Percentiles rank a stretch among this genome's conserved stretches.
These are phyloP conservation scores for Pterois miles DNA, from an alignment of 2,797 vertebrate genomes.

Conservation along the genomic window DNA sequence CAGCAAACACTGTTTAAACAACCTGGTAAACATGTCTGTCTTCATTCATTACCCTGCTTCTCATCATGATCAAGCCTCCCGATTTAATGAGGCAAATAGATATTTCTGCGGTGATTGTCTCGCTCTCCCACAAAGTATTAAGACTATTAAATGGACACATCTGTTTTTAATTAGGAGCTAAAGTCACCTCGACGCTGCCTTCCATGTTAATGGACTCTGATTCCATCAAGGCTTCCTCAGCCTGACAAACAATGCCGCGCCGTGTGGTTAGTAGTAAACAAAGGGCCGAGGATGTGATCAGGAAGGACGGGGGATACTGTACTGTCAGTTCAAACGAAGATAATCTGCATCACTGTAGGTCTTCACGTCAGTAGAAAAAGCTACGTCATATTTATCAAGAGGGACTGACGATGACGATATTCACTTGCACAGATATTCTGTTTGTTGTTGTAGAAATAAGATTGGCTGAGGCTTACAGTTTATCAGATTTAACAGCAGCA, in stretches of 20 bases:
- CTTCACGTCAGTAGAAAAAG: neutral
- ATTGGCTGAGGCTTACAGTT: neutral
- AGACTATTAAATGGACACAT: constrained; percentile 91
- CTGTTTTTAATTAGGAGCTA: constrained; percentile 90
- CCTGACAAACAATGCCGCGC: constrained; percentile 68
- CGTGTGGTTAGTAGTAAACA: constrained; percentile 63
- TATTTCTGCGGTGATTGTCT: constrained; percentile 87
- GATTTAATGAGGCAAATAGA: constrained; percentile 89
- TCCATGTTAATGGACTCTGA: constrained; percentile 86
- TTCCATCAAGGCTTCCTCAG: constrained; percentile 77
- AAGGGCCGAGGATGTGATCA: constrained; percentile 46
- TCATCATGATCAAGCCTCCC: constrained; percentile 86
- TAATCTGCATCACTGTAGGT: neutral
- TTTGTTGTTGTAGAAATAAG: neutral
- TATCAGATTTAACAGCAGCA: neutral
- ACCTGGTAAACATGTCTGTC: constrained; percentile 87
- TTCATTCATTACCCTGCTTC: constrained; percentile 86
- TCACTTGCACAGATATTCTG: neutral
- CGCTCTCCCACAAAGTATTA: constrained; percentile 88
- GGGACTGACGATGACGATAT: neutral
- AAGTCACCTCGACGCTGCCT: constrained; percentile 87
- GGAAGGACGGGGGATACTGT: neutral
- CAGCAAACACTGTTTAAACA: constrained; percentile 82
- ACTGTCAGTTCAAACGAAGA: constrained; percentile 10
- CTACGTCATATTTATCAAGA: neutral